phyloP scores from a whole-genome alignment of 2,888 invertebrate genomes.

The Eurois occulta region DNA sequence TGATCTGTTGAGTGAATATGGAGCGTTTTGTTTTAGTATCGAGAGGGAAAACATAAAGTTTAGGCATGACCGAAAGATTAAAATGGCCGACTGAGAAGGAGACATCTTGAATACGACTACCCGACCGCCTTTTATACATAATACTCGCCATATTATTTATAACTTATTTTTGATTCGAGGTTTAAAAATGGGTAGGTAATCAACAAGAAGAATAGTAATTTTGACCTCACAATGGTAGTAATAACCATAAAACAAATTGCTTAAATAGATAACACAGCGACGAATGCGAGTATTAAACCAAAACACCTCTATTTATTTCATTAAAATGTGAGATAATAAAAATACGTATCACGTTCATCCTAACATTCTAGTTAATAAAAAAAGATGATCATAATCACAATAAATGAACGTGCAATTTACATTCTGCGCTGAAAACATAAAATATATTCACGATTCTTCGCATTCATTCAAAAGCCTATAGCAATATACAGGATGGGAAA shows the following conservation, averaged over 20 bases:
- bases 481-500: constrained; percentile 23
- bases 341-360: constrained; percentile 11
- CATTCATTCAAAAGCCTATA: constrained; percentile 27
- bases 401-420: constrained; percentile 50
- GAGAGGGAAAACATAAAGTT: background rate
- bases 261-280: too few relatives aligned
- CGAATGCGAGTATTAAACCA: background rate
- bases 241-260: background rate
- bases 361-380: constrained; percentile 39
- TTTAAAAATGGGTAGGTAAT: background rate
- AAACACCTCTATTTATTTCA: constrained; percentile 4
- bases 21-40: background rate
- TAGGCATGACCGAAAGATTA: background rate
- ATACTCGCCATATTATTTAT: background rate
- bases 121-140: background rate
- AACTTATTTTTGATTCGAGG: background rate
- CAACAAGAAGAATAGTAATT: background rate
- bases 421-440: constrained; percentile 33
- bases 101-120: background rate
- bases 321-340: constrained; percentile 9
- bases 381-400: constrained; percentile 37
- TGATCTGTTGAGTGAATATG: background rate
- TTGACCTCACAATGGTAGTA: background rate
- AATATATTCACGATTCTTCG: constrained; percentile 34
- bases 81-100: background rate